Conservation (phyloP, 2,113 vertebrate species). For the Callaeas wilsoni region DNA sequence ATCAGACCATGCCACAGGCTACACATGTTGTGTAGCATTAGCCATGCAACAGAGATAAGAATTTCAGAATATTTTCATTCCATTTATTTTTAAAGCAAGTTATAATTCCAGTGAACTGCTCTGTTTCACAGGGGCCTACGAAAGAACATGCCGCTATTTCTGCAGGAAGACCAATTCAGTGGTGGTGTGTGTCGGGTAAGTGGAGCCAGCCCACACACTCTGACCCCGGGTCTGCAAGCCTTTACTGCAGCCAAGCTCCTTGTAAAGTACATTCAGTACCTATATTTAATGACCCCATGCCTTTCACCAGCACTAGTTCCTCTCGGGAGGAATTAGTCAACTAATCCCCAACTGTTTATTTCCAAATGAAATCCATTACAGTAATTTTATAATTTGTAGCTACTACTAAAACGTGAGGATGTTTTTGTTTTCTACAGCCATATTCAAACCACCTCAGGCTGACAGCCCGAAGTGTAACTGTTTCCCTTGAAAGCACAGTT, state of each 20-base stretch:
- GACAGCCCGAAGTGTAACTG: not conserved
- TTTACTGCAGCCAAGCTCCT: not conserved
- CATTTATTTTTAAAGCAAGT: not conserved
- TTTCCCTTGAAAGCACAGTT: not conserved
- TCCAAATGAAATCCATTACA: not conserved
- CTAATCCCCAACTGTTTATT: not conserved
- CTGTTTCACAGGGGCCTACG: not conserved
- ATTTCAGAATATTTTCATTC: not conserved
- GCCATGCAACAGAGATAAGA: not conserved
- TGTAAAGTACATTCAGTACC: not conserved
- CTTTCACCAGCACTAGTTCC: not conserved
- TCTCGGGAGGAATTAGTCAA: not conserved
- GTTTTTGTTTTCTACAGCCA: not conserved
- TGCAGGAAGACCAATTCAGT: slow-evolving; percentile 13
- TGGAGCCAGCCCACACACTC: not conserved
- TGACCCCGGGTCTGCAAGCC: not conserved
- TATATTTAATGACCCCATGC: not conserved
- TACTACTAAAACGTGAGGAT: not conserved
- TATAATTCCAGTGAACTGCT: not conserved
- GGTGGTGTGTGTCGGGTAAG: slow-evolving; percentile 54
- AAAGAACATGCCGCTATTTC: not conserved
- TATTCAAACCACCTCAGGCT: not conserved
- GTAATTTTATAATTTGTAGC: not conserved
- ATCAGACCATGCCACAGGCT: not conserved
- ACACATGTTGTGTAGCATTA: not conserved